phyloP scores from a whole-genome alignment of 2,113 vertebrate species.

The Turdus rufiventris region DNA sequence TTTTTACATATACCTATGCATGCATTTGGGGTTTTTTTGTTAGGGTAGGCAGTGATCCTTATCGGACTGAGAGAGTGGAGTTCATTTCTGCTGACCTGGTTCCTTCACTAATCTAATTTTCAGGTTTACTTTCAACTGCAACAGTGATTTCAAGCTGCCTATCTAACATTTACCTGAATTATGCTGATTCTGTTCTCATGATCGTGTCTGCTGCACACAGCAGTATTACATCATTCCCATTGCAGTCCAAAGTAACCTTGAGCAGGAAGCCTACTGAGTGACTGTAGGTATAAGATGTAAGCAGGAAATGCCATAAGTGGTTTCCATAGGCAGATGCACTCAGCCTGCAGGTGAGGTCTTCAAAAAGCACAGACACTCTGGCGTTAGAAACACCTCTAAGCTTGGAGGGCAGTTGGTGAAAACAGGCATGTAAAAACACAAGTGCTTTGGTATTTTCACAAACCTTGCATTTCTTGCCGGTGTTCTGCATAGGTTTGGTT shows the following conservation, averaged over 20 bases:
- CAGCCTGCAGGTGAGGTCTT: neutral
- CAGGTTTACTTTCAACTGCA: slow-evolving; percentile 24
- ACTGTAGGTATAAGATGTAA: neutral
- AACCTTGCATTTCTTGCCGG: neutral
- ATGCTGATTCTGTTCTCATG: slow-evolving; percentile 24
- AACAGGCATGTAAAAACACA: neutral
- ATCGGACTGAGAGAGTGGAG: neutral
- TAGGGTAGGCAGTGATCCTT: neutral
- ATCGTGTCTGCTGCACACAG: neutral
- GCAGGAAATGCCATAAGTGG: neutral
- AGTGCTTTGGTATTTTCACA: neutral
- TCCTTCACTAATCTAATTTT: slow-evolving; percentile 47
- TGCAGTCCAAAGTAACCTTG: neutral
- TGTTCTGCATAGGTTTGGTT: neutral
- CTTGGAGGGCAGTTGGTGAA: neutral
- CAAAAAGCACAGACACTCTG: neutral
- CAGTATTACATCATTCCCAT: neutral
- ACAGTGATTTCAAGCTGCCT: slow-evolving; percentile 23
- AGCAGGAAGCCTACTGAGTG: neutral
- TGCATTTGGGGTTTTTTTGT: neutral
- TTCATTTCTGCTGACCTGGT: slow-evolving; percentile 27
- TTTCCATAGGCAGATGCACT: neutral
- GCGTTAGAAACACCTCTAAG: neutral
- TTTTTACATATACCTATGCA: neutral
- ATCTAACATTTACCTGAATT: slow-evolving; percentile 23